These are phyloP conservation scores for Andrena minutula DNA, from an alignment of 2,888 invertebrate genomes.

Conservation along the genomic window DNA sequence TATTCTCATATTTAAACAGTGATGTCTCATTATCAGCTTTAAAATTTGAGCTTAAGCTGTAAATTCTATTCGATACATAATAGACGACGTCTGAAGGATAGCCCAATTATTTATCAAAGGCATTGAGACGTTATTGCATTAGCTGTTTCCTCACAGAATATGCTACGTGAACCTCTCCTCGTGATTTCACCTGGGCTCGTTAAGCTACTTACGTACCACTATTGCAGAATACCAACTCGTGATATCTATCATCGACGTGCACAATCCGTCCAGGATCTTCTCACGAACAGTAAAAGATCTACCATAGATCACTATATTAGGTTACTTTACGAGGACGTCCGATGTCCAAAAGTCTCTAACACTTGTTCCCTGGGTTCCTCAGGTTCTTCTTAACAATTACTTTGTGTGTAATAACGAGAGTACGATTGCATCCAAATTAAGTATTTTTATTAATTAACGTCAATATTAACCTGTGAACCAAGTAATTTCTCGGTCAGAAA, in stretches of 20 bases:
- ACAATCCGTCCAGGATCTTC: conserved; percentile 35
- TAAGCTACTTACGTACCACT: conserved; percentile 55
- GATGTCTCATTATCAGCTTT: neutral
- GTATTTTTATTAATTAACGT: no score
- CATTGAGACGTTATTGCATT: conserved; percentile 77
- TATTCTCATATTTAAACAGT: no score
- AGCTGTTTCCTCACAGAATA: conserved; percentile 74
- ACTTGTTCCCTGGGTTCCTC: neutral
- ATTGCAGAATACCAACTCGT: conserved; percentile 40
- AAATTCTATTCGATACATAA: conserved; percentile 1
- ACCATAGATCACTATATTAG: neutral
- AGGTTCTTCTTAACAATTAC: neutral
- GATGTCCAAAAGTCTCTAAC: neutral
- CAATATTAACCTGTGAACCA: no score
- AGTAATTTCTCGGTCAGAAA: no score
- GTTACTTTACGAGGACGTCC: neutral
- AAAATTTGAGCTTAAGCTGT: neutral
- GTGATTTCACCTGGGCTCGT: conserved; percentile 70
- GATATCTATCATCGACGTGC: conserved; percentile 43
- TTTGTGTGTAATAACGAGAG: neutral
- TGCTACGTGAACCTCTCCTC: conserved; percentile 60
- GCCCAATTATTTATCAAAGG: conserved; percentile 41
- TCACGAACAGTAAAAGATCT: conserved; percentile 20
- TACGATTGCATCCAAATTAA: no score
- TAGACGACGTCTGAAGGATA: neutral